Evolutionary conservation across 2,113 vertebrate genomes (phyloP).

Genomic region (Amphilophus citrinellus): DNA sequence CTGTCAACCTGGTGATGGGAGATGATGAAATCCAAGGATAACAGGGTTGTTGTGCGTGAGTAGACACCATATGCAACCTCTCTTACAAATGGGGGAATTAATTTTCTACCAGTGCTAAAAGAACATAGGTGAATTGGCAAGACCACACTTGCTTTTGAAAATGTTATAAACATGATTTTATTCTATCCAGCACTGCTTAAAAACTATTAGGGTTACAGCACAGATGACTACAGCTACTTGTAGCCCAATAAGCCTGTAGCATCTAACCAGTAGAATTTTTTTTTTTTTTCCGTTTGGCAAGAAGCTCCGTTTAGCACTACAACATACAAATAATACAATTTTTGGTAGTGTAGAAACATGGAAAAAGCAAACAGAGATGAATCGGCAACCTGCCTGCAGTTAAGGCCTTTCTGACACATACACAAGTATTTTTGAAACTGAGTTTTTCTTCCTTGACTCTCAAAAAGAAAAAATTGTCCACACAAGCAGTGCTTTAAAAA

Average conservation of each 20-base stretch:
- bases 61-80: slow-evolving; percentile 28
- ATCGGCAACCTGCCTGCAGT: background rate
- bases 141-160: background rate
- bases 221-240: background rate
- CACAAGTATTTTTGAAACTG: background rate
- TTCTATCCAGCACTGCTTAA: background rate
- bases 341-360: background rate
- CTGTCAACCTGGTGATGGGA: slow-evolving; percentile 45
- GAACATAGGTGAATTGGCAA: background rate
- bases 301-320: background rate
- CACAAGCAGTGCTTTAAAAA: background rate
- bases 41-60: slow-evolving; percentile 25
- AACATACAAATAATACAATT: background rate
- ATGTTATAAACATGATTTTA: background rate
- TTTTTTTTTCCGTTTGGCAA: background rate
- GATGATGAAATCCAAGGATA: slow-evolving; percentile 51
- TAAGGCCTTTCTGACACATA: background rate
- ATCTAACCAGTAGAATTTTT: background rate
- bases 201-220: background rate
- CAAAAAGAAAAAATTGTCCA: background rate
- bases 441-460: background rate
- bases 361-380: background rate
- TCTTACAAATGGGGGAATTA: slow-evolving; percentile 13
- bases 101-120: slow-evolving; percentile 11
- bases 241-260: background rate